These are phyloP conservation scores for Sylvilagus bachmani DNA, from an alignment of 2,113 vertebrate species.

Conservation along the genomic window DNA sequence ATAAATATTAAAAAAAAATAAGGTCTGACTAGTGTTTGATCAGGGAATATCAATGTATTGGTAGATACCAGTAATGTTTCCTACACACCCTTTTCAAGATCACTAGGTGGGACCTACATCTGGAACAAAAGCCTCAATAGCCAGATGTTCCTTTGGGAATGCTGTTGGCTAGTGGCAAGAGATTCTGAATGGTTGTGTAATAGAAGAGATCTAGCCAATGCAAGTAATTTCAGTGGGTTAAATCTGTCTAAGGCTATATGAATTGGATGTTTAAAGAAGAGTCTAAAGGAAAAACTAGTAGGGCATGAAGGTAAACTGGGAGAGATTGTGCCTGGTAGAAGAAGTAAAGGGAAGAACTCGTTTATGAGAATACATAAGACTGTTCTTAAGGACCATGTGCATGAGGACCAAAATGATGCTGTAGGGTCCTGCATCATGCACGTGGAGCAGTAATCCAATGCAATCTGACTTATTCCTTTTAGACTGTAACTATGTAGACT, in stretches of 20 bases:
- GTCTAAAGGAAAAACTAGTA: background rate
- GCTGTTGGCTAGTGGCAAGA: background rate
- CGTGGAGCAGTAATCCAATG: background rate
- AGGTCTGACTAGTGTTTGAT: background rate
- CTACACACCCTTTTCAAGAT: background rate
- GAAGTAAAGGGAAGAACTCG: background rate
- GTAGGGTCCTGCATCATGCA: background rate
- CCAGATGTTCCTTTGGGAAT: background rate
- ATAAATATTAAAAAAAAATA: background rate
- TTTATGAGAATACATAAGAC: background rate
- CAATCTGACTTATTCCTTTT: background rate
- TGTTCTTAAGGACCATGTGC: background rate
- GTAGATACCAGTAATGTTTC: background rate
- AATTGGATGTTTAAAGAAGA: background rate
- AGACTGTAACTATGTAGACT: background rate
- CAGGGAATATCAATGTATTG: background rate
- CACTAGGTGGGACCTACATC: background rate
- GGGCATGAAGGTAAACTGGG: too few relatives aligned
- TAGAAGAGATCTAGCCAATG: background rate
- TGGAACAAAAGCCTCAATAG: background rate
- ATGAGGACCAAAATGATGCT: background rate
- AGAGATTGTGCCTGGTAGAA: background rate
- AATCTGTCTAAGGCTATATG: background rate
- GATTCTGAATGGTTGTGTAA: background rate
- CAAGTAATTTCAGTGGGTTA: background rate